These are phyloP conservation scores for Euwallacea similis DNA, from an alignment of 1,140 invertebrate genomes.

Conservation along the genomic window DNA sequence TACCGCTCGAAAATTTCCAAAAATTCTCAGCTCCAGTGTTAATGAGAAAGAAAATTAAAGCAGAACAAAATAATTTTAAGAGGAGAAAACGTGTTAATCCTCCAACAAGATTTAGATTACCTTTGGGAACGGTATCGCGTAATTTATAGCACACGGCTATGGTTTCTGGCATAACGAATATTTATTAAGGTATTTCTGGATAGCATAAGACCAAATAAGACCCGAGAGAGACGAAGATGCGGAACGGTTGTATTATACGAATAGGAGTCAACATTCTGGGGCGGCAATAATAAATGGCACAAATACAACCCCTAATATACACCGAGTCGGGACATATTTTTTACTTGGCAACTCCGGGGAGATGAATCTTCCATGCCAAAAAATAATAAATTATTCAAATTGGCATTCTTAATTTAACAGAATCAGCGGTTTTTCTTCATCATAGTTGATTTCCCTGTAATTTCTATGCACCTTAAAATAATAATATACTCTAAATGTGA, in stretches of 20 bases:
- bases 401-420: too few species aligned
- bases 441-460: too few species aligned
- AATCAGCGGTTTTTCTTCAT: too few species aligned
- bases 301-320: conserved; percentile 13
- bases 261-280: conserved; percentile 16
- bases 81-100: conserved; percentile 26
- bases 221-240: conserved; percentile 25
- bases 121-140: conserved; percentile 13
- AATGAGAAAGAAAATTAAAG: background rate
- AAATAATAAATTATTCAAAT: too few species aligned
- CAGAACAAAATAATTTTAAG: background rate
- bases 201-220: conserved; percentile 30
- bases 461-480: too few species aligned
- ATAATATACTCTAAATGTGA: too few species aligned
- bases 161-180: conserved; percentile 32
- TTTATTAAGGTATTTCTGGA: conserved; percentile 31
- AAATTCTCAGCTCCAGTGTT: too few species aligned
- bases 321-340: background rate
- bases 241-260: conserved; percentile 16
- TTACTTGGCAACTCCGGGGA: background rate
- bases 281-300: conserved; percentile 15
- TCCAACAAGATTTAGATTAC: conserved; percentile 31
- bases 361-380: too few species aligned
- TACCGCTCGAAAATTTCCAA: too few species aligned
- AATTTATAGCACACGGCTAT: conserved; percentile 22